phyloP scores from a whole-genome alignment of 2,113 vertebrate genomes.

The Dasyurus viverrinus region DNA sequence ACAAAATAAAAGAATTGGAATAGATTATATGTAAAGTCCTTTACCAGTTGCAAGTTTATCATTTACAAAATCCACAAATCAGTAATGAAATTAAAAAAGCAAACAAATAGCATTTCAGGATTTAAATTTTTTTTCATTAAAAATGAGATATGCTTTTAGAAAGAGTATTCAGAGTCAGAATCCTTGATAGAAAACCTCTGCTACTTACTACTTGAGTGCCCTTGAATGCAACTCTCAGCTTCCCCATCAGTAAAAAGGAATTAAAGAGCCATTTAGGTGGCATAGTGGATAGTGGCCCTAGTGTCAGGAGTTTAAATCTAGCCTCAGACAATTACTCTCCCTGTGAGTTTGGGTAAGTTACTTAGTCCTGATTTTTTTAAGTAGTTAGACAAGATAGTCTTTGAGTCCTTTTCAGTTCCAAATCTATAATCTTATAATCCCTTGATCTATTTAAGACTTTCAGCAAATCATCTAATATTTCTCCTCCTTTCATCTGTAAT shows the following conservation, averaged over 20 bases:
- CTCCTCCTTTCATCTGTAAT: neutral
- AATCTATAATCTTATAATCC: neutral
- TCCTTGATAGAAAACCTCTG: neutral
- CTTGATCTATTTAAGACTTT: neutral
- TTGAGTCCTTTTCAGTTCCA: neutral
- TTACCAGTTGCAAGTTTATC: neutral
- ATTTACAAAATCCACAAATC: neutral
- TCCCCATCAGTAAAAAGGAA: neutral
- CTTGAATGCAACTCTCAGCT: neutral
- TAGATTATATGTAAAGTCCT: neutral
- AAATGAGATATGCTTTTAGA: neutral
- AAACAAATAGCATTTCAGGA: neutral
- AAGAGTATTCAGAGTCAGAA: neutral
- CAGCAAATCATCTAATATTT: neutral
- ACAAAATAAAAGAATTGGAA: neutral
- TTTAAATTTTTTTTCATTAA: neutral
- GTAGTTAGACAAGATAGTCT: neutral
- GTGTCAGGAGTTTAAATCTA: too few relatives aligned
- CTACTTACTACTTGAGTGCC: neutral
- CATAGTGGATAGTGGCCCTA: too few relatives aligned
- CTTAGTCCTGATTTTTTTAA: neutral
- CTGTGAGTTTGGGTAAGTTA: too few relatives aligned
- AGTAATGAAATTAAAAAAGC: neutral
- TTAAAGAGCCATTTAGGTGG: neutral
- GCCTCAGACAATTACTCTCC: too few relatives aligned